Base-by-base conservation (phyloP, 2,113 vertebrate genomes). In the Pitta sordida region DNA sequence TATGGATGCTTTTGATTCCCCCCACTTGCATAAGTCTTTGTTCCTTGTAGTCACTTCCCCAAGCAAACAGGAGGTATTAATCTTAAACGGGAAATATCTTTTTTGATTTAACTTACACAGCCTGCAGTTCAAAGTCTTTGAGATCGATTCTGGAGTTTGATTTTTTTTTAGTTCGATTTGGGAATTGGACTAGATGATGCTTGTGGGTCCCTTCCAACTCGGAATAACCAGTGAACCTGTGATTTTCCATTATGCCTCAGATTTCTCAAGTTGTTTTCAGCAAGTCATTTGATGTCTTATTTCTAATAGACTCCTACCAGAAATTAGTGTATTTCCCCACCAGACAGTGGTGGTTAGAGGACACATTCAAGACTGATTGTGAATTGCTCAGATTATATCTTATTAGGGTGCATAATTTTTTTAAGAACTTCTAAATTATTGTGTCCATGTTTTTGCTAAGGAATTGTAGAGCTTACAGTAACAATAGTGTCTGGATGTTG, bases 1-100 rank as follows among this genome's bases (percentile, higher is more conserved):
- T 93, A 34, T 63, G 77, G 59, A 95, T 93, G 52, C 74, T 84
- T 85, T 81, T 90, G 68, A 87, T 37, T 11, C 68, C 73, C 88
- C 69, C 91, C 75, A 48, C 75, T 97, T 94, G 73, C 73, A 94
- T 69, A 87, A 58, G 49, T 83, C 24, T 88, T 80, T 0, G 0
- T 67, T 91, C 53, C 43, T 82, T 69, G 23, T 81, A 80, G 88
- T 88, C 37, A 18, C 37, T 88, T 94, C 92, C 83, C 65, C 74
- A 71, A 63, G 46, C 86, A 73, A n/a, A 87, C 56, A 86, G 69
- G 56, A 89, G 91, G 59, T 64, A 77, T 20, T n/a, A 68, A 43
- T 90, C 80, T 43, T 80, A 64, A 91, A 52, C 15, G 29, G 39
- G 32, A 94, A 93, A 62, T 24, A 11, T n/a, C 0, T 51, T 44